Conservation (phyloP, 2,797 vertebrate genomes). For the Lemur catta region DNA sequence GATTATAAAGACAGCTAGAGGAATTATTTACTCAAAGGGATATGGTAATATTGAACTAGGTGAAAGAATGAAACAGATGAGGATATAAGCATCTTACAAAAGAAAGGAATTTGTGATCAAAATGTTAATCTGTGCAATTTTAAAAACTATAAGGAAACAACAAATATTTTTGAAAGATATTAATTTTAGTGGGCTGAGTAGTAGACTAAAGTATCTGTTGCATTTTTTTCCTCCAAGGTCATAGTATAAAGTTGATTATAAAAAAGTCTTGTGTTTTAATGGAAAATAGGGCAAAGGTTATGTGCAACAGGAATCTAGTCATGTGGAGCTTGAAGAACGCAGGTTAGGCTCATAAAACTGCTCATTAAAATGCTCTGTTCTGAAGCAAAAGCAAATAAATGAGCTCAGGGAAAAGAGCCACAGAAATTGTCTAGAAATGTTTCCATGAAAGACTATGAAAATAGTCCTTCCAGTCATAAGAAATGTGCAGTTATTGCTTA, state of each 20-base stretch:
- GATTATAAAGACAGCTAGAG: background rate
- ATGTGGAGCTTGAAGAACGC: conserved; percentile 45
- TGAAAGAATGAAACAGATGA: background rate
- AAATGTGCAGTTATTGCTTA: conserved; percentile 67
- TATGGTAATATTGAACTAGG: background rate
- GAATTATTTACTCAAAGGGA: background rate
- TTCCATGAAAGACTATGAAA: conserved; percentile 67
- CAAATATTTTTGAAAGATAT: background rate
- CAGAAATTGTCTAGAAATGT: conserved; percentile 63
- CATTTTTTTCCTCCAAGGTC: background rate
- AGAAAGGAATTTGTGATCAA: background rate
- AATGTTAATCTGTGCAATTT: background rate
- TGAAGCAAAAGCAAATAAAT: conserved; percentile 73
- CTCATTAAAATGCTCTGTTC: conserved; percentile 69
- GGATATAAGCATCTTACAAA: background rate
- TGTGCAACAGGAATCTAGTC: conserved; percentile 32
- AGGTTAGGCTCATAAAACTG: conserved; percentile 66
- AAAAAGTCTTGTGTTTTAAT: conserved; percentile 62
- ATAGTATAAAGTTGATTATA: conserved; percentile 2
- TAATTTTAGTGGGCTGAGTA: background rate
- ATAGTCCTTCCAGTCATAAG: conserved; percentile 52
- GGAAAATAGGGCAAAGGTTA: conserved; percentile 74
- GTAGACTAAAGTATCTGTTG: background rate
- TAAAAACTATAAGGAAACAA: background rate
- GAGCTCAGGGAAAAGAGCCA: conserved; percentile 71